A percentile compares a stretch with the other conserved stretches of the same genome.
phyloP scores from a whole-genome alignment of 2,888 invertebrate species.

The Alitta virens region DNA sequence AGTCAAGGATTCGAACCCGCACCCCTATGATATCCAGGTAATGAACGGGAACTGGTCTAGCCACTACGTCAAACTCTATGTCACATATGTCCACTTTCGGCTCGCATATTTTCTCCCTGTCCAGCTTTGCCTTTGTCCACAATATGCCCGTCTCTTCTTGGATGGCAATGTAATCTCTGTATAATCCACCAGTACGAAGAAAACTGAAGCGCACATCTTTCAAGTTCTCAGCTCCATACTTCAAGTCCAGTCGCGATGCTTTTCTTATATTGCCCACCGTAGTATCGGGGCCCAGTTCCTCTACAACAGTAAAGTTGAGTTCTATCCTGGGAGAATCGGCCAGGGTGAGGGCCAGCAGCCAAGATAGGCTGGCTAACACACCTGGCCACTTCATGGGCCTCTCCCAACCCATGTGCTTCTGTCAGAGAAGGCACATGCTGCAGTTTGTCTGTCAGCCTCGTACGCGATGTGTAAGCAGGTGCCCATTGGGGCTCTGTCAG shows the following conservation, averaged over 20 bases:
- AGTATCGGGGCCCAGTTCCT: conserved; percentile 6
- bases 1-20: conserved; percentile 26
- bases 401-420: too few relatives aligned
- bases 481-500: too few relatives aligned
- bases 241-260: conserved; percentile 5
- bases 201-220: conserved; percentile 4
- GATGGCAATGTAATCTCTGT: conserved; percentile 21
- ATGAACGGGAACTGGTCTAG: conserved; percentile 20
- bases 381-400: too few relatives aligned
- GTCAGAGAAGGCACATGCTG: too few relatives aligned
- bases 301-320: conserved; percentile 6
- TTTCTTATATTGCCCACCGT: conserved; percentile 8
- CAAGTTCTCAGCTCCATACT: conserved; percentile 5
- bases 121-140: conserved; percentile 22
- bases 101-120: conserved; percentile 30
- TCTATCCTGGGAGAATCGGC: conserved; percentile 1
- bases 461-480: too few relatives aligned
- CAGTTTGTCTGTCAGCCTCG: too few relatives aligned
- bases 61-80: conserved; percentile 23
- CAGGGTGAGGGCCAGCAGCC: too few relatives aligned
- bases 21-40: conserved; percentile 27
- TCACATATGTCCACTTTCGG: conserved; percentile 19
- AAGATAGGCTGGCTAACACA: too few relatives aligned
- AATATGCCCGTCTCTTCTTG: conserved; percentile 25
- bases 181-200: conserved; percentile 1